Percentiles rank a stretch among this genome's conserved stretches.
These are phyloP conservation scores for Hippoglossus stenolepis DNA, from an alignment of 2,113 vertebrate genomes.

Conservation along the genomic window DNA sequence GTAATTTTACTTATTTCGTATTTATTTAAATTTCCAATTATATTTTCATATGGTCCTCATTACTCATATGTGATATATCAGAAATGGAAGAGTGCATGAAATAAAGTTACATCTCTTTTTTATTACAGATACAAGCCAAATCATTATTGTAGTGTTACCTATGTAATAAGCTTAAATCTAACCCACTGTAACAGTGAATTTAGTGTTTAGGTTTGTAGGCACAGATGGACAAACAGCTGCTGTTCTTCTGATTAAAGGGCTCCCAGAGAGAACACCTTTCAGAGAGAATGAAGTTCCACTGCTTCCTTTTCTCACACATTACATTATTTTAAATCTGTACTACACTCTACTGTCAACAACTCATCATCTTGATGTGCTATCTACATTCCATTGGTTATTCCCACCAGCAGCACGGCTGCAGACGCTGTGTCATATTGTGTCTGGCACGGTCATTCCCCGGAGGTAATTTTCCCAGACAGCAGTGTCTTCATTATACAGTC, in stretches of 20 bases:
- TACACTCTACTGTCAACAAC: background rate
- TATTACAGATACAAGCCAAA: too few species aligned
- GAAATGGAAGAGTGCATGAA: too few species aligned
- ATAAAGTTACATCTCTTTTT: too few species aligned
- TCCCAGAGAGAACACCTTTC: background rate
- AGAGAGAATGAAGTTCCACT: conserved; percentile 13
- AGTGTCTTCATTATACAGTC: conserved; percentile 27
- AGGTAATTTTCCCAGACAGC: conserved; percentile 31
- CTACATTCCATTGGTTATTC: conserved; percentile 32
- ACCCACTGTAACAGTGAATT: conserved; percentile 4
- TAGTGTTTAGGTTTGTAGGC: conserved; percentile 11
- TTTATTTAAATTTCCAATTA: background rate
- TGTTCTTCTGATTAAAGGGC: too few species aligned
- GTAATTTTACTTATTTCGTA: background rate
- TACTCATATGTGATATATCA: too few species aligned
- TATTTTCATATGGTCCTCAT: too few species aligned
- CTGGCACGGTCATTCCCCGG: background rate
- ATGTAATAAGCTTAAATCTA: background rate
- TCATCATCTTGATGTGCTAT: conserved; percentile 17
- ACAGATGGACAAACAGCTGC: conserved; percentile 8
- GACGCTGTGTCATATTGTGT: conserved; percentile 8
- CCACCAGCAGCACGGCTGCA: background rate
- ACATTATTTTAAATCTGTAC: background rate
- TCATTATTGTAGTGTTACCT: too few species aligned
- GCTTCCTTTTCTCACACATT: conserved; percentile 12